phyloP scores from a whole-genome alignment of 2,888 invertebrate species.

The Monochamus alternatus region DNA sequence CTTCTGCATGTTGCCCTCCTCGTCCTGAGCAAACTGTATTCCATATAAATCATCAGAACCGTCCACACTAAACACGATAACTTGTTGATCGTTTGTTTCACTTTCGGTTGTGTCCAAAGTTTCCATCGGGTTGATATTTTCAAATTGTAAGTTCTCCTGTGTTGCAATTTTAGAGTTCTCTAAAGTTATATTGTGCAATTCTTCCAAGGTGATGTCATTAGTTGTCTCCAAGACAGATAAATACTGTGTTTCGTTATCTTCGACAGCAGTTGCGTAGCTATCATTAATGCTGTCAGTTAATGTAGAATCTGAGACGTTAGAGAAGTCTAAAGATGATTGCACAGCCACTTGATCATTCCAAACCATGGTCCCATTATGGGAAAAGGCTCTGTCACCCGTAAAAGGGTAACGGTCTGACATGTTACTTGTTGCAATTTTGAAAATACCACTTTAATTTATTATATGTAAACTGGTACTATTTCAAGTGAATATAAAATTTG shows the following conservation, averaged over 20 bases:
- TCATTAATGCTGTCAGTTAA: constrained; percentile 63
- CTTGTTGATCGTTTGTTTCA: constrained; percentile 55
- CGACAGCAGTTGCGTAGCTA: constrained; percentile 63
- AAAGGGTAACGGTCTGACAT: constrained; percentile 40
- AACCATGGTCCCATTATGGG: constrained; percentile 31
- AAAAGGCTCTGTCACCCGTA: constrained; percentile 18
- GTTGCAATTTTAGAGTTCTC: constrained; percentile 48
- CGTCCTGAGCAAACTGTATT: constrained; percentile 66
- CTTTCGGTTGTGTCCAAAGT: constrained; percentile 33
- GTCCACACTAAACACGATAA: constrained; percentile 66
- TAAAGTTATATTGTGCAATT: constrained; percentile 46
- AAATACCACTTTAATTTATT: neutral
- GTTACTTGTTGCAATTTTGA: constrained; percentile 11
- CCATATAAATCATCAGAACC: constrained; percentile 68
- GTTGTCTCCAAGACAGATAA: constrained; percentile 65
- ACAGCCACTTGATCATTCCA: constrained; percentile 43
- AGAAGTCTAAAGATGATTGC: constrained; percentile 37
- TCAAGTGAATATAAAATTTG: too few species aligned
- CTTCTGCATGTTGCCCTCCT: constrained; percentile 67
- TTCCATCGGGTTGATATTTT: constrained; percentile 44
- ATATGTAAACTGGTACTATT: too few species aligned
- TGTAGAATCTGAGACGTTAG: constrained; percentile 36
- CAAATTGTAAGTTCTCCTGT: constrained; percentile 46
- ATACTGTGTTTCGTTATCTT: constrained; percentile 64
- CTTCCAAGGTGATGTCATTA: constrained; percentile 53